Evolutionary conservation across 2,113 vertebrate genomes (phyloP), one percentile per base, ranked within the genome.

Genomic region (Mobula birostris): DNA sequence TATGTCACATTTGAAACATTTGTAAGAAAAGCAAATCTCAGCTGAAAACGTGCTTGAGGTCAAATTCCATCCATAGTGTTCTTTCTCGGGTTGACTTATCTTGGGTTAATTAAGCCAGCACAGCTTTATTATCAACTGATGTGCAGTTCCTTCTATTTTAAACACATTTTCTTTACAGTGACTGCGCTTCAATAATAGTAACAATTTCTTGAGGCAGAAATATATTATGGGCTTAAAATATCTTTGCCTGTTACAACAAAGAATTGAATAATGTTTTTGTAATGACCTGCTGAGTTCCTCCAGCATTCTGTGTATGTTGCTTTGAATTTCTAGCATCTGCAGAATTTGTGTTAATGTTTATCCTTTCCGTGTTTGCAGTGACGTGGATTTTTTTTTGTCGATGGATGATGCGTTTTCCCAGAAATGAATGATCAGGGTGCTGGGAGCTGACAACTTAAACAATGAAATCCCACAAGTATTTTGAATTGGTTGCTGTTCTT

Each of bases 131-230:
- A 72, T 48, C 32, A 92, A 72, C n/a, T 40, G 36, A 36, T 74
- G 90, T 70, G 36, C 36, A 48, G 68, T 48, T 27, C 21, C 72
- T 72, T 72, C 90, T 48, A 72, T 92, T 92, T 92, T 72, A 92
- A 74, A 92, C 63, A 15, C 36, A 27, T 40, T 21, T 29, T 68
- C 87, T 68, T 91, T 68, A 72, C 90, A 92, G n/a, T 72, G 66
- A 72, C 90, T 92, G 90, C 19, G 40, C 90, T 92, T 72, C 68
- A 92, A 72, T 92, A 92, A 92, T 72, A 92, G 90, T 48, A 92
- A 72, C 63, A 68, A 21, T 40, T 72, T 68, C 90, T 72, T 40
- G 66, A 72, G 90, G 66, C 66, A 72, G 12, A 92, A 70, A 92
- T 36, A 32, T 91, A 68, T 36, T 66, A 91, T 68, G n/a, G 90